These are phyloP conservation scores for Melinaea marsaeus DNA, from an alignment of 2,888 invertebrate species.

Conservation along the genomic window DNA sequence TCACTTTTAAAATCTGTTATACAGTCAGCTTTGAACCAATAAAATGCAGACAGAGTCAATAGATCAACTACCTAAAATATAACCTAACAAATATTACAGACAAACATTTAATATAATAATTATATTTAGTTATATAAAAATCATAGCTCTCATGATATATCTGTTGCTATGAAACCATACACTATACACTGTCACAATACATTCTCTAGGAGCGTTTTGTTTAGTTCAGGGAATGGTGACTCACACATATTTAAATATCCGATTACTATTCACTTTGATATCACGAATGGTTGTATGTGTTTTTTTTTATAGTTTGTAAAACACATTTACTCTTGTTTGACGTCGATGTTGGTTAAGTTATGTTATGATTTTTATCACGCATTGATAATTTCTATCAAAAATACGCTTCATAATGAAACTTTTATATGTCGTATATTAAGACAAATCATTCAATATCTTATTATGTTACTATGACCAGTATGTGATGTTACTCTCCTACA, in stretches of 20 bases:
- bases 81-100: too few relatives aligned
- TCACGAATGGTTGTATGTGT: background rate
- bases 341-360: background rate
- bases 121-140: too few relatives aligned
- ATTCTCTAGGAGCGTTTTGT: conserved; percentile 4
- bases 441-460: conserved; percentile 1
- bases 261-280: conserved; percentile 4
- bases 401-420: background rate
- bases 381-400: background rate
- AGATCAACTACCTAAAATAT: too few relatives aligned
- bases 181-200: too few relatives aligned
- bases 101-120: too few relatives aligned
- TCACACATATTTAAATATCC: conserved; percentile 2
- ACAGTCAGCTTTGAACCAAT: too few relatives aligned
- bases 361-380: background rate
- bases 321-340: background rate
- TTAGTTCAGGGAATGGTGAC: conserved; percentile 3
- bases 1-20: too few relatives aligned
- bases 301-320: background rate
- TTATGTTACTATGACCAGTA: conserved; percentile 15
- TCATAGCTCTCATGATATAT: too few relatives aligned
- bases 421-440: background rate
- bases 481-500: conserved; percentile 10
- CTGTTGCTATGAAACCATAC: too few relatives aligned
- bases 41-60: too few relatives aligned